phyloP scores from a whole-genome alignment of 2,113 vertebrate genomes.

The Scalopus aquaticus region DNA sequence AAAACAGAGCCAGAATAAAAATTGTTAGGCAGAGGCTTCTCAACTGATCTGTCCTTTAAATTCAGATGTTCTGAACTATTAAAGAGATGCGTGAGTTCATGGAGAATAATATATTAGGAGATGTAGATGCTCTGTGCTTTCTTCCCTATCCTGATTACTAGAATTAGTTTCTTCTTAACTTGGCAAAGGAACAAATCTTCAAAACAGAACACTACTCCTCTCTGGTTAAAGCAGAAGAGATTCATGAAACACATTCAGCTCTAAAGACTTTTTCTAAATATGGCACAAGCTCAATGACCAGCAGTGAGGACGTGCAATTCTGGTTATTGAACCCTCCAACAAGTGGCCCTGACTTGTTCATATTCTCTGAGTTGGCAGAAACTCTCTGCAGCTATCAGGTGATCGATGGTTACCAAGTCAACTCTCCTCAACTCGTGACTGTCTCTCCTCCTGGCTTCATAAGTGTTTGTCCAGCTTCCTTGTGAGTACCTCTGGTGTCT shows the following conservation, averaged over 20 bases:
- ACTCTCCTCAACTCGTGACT: not conserved
- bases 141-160: not conserved
- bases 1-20: not conserved
- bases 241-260: slow-evolving; percentile 37
- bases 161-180: not conserved
- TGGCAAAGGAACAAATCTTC: slow-evolving; percentile 41
- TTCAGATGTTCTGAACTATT: not conserved
- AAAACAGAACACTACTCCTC: not conserved
- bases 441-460: not conserved
- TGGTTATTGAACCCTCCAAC: not conserved
- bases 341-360: not conserved
- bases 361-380: not conserved
- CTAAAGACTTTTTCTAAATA: slow-evolving; percentile 40
- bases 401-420: not conserved
- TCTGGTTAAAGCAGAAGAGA: slow-evolving; percentile 12
- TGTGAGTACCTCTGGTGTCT: not conserved
- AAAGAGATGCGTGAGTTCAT: not conserved
- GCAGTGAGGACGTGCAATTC: not conserved
- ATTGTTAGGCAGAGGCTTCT: not conserved
- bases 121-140: not conserved
- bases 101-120: not conserved
- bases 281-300: not conserved
- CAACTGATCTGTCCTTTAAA: not conserved
- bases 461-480: not conserved
- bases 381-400: not conserved